A percentile compares a stretch with the other conserved stretches of the same genome.
Conservation (phyloP, 1,140 invertebrate genomes). For the Amyelois transitella region DNA sequence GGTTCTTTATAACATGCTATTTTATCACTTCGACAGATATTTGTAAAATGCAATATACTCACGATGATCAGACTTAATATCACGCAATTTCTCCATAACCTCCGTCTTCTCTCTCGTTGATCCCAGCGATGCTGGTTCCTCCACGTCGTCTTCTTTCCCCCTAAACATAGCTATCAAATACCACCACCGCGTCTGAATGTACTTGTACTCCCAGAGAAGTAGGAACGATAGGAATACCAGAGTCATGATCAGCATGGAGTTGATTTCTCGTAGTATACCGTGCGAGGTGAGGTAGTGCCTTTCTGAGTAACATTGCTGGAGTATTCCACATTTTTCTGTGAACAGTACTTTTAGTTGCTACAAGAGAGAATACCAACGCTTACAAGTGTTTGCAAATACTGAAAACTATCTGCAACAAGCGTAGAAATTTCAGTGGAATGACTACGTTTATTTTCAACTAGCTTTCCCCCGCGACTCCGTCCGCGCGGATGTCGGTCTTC, state of each 20-base stretch:
- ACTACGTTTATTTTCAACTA: no score
- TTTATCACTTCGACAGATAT: no score
- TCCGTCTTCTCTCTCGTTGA: slow-evolving; percentile 27
- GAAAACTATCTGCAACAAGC: no score
- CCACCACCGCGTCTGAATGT: slow-evolving; percentile 27
- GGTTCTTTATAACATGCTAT: no score
- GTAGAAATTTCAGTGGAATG: no score
- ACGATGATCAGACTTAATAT: slow-evolving; percentile 16
- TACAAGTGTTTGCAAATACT: no score
- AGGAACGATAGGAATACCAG: slow-evolving; percentile 30
- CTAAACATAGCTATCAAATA: slow-evolving; percentile 17
- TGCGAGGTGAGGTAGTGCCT: slow-evolving; percentile 28
- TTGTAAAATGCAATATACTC: background rate
- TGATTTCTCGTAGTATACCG: slow-evolving; percentile 38
- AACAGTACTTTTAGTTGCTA: no score
- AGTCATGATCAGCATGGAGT: slow-evolving; percentile 30
- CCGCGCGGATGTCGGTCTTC: no score
- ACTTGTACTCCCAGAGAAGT: slow-evolving; percentile 44
- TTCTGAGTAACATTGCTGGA: slow-evolving; percentile 43
- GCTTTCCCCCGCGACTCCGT: no score
- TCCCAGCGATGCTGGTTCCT: slow-evolving; percentile 16
- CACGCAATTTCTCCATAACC: slow-evolving; percentile 28
- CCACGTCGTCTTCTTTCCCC: slow-evolving; percentile 9
- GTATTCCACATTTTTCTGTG: slow-evolving; percentile 55
- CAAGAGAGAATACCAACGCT: no score